These are phyloP conservation scores for Andrena cerasifolii DNA, from an alignment of 1,140 invertebrate genomes.

Conservation along the genomic window DNA sequence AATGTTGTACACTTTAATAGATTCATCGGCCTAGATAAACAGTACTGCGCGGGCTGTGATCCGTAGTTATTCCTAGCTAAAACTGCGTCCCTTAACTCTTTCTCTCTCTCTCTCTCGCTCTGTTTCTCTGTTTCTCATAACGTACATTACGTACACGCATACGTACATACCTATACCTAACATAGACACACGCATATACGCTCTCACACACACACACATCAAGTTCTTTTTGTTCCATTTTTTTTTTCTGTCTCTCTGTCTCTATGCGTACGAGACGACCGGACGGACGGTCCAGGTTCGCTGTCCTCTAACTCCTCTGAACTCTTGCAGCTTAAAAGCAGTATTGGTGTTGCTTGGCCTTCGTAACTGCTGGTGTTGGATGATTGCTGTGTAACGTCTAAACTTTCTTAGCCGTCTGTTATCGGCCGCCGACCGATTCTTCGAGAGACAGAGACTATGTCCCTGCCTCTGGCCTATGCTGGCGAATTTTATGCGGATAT, in stretches of 20 bases:
- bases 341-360: constrained; percentile 80
- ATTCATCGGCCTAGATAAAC: constrained; percentile 54
- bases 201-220: constrained; percentile 16
- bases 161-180: background rate
- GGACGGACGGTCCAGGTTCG: constrained; percentile 51
- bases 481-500: constrained; percentile 10
- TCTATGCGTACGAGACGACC: constrained; percentile 67
- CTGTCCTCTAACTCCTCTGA: constrained; percentile 65
- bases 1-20: constrained; percentile 56
- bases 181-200: constrained; percentile 3
- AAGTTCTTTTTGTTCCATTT: constrained; percentile 59
- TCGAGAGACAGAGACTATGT: constrained; percentile 22
- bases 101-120: constrained; percentile 6
- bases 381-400: constrained; percentile 65
- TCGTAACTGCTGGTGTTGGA: constrained; percentile 71
- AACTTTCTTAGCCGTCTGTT: constrained; percentile 60
- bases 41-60: constrained; percentile 57
- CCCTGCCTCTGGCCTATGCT: constrained; percentile 29
- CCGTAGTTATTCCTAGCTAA: constrained; percentile 64
- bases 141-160: background rate
- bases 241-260: constrained; percentile 67
- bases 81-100: constrained; percentile 49
- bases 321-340: constrained; percentile 76
- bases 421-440: constrained; percentile 42
- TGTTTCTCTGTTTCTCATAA: constrained; percentile 17